Conservation (phyloP, 2,797 vertebrate species). For the Bufotes viridis region DNA sequence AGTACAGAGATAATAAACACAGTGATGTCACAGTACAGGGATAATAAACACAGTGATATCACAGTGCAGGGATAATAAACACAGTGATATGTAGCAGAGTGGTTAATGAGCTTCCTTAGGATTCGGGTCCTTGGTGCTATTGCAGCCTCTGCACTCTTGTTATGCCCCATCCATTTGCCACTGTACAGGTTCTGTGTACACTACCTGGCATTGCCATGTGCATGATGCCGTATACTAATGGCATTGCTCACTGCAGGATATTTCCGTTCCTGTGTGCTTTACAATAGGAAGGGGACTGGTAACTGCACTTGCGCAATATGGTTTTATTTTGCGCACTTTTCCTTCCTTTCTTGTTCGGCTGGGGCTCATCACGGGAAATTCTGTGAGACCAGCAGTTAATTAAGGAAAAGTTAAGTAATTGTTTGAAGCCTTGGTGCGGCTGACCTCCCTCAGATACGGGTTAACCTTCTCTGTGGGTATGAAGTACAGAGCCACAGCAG, state of each 20-base stretch:
- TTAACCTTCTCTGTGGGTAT: constrained; percentile 26
- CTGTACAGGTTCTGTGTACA: neutral
- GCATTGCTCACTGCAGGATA: constrained; percentile 3
- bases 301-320: constrained; percentile 10
- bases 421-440: neutral
- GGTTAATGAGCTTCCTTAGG: neutral
- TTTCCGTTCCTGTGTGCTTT: constrained; percentile 22
- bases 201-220: neutral
- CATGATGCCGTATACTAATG: neutral
- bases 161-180: neutral
- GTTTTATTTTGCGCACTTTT: constrained; percentile 5
- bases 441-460: constrained; percentile 35
- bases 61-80: too few species aligned
- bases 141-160: neutral
- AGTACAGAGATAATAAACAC: too few species aligned
- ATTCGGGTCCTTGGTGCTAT: neutral
- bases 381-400: constrained; percentile 32
- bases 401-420: constrained; percentile 27
- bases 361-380: neutral
- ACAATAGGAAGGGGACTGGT: constrained; percentile 19
- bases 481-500: constrained; percentile 24
- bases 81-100: neutral
- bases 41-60: too few species aligned
- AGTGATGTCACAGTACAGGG: too few species aligned
- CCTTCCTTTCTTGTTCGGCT: neutral